Conservation (phyloP, 2,113 vertebrate species). For the Syngnathus typhle region DNA sequence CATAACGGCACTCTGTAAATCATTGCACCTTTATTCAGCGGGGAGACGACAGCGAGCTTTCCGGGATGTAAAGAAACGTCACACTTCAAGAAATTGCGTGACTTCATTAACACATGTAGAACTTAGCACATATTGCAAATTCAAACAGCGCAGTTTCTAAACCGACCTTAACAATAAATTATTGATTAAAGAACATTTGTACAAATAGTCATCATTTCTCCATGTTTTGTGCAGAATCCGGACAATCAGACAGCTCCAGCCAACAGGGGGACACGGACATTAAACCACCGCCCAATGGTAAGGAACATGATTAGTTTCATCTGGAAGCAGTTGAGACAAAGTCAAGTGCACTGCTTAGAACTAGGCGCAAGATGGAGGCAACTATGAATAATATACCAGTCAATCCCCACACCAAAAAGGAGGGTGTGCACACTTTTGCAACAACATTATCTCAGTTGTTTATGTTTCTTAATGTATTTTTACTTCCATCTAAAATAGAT, state of each 20-base stretch:
- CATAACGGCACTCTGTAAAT: constrained; percentile 58
- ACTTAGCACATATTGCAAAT: constrained; percentile 39
- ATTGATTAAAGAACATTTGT: constrained; percentile 17
- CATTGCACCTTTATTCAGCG: constrained; percentile 58
- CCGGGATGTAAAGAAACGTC: constrained; percentile 35
- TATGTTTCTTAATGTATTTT: no score
- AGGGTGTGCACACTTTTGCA: background rate
- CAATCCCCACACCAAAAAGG: background rate
- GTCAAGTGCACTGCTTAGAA: background rate
- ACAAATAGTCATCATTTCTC: constrained; percentile 30
- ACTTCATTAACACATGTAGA: constrained; percentile 39
- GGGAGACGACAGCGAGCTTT: constrained; percentile 36
- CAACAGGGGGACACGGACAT: constrained; percentile 94
- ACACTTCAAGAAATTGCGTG: constrained; percentile 32
- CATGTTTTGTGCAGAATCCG: constrained; percentile 76
- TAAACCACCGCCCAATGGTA: constrained; percentile 93
- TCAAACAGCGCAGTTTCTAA: background rate
- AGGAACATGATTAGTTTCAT: constrained; percentile 45
- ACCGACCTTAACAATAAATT: constrained; percentile 22
- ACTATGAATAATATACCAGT: background rate
- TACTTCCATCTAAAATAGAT: background rate
- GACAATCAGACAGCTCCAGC: constrained; percentile 93
- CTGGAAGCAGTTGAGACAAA: background rate
- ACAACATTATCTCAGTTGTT: background rate
- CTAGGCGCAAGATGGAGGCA: background rate